A percentile compares a stretch with the other conserved stretches of the same genome.
phyloP scores from a whole-genome alignment of 2,888 invertebrate genomes.

The Scotopteryx bipunctaria region DNA sequence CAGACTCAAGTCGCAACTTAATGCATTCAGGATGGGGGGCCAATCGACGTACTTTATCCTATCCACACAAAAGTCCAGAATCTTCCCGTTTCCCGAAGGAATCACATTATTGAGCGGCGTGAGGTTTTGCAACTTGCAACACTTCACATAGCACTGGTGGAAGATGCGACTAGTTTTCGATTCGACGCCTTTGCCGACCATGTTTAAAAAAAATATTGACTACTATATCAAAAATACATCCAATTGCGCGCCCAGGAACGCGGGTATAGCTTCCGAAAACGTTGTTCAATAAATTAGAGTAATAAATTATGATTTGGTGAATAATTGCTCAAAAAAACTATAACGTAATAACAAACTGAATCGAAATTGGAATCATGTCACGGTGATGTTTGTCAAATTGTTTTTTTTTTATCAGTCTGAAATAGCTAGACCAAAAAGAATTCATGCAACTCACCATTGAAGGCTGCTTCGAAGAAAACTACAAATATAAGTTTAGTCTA shows the following conservation, averaged over 20 bases:
- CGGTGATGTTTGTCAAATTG: not conserved
- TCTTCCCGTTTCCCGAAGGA: conserved; percentile 74
- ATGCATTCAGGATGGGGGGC: conserved; percentile 88
- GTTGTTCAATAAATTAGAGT: conserved; percentile 44
- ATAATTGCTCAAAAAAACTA: conserved; percentile 61
- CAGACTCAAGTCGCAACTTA: conserved; percentile 88
- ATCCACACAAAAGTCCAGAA: conserved; percentile 88
- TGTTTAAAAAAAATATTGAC: conserved; percentile 53
- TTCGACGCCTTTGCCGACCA: conserved; percentile 74
- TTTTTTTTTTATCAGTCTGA: no score
- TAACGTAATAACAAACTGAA: conserved; percentile 43
- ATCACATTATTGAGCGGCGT: conserved; percentile 69
- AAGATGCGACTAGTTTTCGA: conserved; percentile 73
- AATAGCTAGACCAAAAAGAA: no score
- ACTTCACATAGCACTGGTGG: conserved; percentile 77
- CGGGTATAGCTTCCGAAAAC: conserved; percentile 40
- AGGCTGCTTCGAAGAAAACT: not conserved
- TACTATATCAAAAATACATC: conserved; percentile 54
- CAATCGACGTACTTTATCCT: conserved; percentile 90
- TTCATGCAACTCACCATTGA: not conserved
- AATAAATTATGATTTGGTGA: conserved; percentile 55
- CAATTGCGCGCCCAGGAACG: conserved; percentile 44
- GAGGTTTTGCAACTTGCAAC: conserved; percentile 77
- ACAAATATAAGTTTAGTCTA: not conserved
- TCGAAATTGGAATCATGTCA: conserved; percentile 32